These are phyloP conservation scores for Pelochelys cantorii DNA, from an alignment of 2,797 vertebrate species.

Conservation along the genomic window DNA sequence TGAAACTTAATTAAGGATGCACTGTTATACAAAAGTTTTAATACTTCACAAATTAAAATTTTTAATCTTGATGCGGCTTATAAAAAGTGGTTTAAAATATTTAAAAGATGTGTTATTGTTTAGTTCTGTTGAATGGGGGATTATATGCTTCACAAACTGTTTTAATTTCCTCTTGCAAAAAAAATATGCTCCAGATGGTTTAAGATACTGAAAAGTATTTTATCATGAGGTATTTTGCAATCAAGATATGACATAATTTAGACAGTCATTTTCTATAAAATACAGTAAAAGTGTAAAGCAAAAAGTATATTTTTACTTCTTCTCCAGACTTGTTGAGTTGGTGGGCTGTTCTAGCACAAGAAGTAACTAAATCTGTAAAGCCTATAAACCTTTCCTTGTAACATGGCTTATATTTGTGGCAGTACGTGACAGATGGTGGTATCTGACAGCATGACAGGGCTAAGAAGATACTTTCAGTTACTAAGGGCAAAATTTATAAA, in stretches of 20 bases:
- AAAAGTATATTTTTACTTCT: neutral
- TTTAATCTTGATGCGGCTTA: neutral
- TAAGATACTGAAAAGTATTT: neutral
- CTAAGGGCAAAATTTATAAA: neutral
- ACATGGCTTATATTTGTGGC: neutral
- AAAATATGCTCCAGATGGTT: neutral
- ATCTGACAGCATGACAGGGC: neutral
- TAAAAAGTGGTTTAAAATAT: neutral
- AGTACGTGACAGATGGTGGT: neutral
- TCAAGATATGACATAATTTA: neutral
- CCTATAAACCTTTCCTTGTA: neutral
- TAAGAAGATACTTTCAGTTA: neutral
- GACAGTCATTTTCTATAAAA: neutral
- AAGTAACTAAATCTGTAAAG: neutral
- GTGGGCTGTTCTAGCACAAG: neutral
- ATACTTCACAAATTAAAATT: constrained; percentile 8
- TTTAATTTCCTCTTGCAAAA: constrained; percentile 27
- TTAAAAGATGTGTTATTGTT: neutral
- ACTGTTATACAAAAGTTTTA: neutral
- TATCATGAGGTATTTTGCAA: neutral
- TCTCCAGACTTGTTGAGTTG: neutral
- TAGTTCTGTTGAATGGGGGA: neutral
- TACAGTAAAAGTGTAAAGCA: neutral
- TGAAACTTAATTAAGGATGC: constrained; percentile 20
- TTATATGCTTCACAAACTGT: neutral